Evolutionary conservation across 2,797 vertebrate species (phyloP), one percentile per base, ranked within the genome.

Genomic region (Chloroceryle amazona): DNA sequence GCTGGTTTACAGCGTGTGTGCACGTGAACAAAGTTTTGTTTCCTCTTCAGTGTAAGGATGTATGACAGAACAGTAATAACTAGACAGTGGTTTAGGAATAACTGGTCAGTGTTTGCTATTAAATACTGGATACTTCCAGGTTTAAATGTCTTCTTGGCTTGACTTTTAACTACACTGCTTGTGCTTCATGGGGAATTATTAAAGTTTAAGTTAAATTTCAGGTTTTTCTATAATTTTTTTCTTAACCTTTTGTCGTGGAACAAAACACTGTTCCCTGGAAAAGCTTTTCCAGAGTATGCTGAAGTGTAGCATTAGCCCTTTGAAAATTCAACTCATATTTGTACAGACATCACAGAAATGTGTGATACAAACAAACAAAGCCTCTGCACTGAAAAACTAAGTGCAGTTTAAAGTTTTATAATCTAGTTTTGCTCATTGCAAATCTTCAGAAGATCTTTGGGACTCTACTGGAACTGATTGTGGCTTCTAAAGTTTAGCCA

Each of bases 301-400:
- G 49, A 16, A n/a, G 16, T 68, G 1, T n/a, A 7, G 55, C 22
- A 1, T 67, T 54, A 46, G 42, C 39, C 86, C 37, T 58, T 73
- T 54, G 42, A 29, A 54, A 71, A 18, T 63, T 4, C 3, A 1
- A 72, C 58, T 0, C 2, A 0, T 19, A 16, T 61, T 84, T 42
- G 42, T 85, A 14, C 31, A 63, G 46, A 55, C n/a, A 6, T 75
- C 54, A 28, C 25, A 68, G 62, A 41, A 79, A 21, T 35, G 12
- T 42, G 12, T 33, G 9, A 35, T 41, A 10, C 26, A 47, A 1
- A 10, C 26, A 42, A 1, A 31, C 35, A 31, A 47, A 91, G 5
- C 8, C 14, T 21, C 6, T 57, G 23, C 17, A 8, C 1, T 72
- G 31, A 20, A 60, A 78, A 74, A 76, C 63, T 1, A 7, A 57